phyloP scores from a whole-genome alignment of 2,113 vertebrate genomes.

The Crotalus helleri region DNA sequence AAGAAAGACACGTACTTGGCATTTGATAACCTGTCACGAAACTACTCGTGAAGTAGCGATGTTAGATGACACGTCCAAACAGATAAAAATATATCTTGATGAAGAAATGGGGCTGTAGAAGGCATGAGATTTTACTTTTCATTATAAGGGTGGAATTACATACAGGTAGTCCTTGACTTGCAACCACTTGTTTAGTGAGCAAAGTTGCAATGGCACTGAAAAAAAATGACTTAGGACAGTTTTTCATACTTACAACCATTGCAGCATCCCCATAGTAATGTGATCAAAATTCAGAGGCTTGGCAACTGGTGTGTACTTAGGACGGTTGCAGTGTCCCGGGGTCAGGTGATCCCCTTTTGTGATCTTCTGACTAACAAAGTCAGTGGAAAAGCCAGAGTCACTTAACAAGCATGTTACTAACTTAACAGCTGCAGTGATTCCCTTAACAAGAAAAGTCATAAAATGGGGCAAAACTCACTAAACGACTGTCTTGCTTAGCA shows the following conservation, averaged over 20 bases:
- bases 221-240: background rate
- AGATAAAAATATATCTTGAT: background rate
- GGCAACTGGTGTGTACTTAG: background rate
- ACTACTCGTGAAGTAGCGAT: background rate
- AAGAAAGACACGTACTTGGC: background rate
- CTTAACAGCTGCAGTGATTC: background rate
- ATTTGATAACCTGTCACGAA: background rate
- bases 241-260: background rate
- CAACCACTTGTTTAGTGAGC: background rate
- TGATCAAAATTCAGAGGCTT: background rate
- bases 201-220: background rate
- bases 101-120: background rate
- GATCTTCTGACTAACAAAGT: background rate
- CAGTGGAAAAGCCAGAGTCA: background rate
- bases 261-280: background rate
- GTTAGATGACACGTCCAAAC: background rate
- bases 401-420: background rate
- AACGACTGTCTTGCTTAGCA: background rate
- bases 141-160: background rate
- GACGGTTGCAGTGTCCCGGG: background rate
- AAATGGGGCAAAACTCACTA: background rate
- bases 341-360: background rate
- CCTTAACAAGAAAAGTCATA: background rate
- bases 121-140: background rate
- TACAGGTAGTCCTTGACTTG: background rate